Percentiles rank a stretch among this genome's conserved stretches.
Conservation (phyloP, 1,140 invertebrate genomes). For the Philotrypesis tridentata region DNA sequence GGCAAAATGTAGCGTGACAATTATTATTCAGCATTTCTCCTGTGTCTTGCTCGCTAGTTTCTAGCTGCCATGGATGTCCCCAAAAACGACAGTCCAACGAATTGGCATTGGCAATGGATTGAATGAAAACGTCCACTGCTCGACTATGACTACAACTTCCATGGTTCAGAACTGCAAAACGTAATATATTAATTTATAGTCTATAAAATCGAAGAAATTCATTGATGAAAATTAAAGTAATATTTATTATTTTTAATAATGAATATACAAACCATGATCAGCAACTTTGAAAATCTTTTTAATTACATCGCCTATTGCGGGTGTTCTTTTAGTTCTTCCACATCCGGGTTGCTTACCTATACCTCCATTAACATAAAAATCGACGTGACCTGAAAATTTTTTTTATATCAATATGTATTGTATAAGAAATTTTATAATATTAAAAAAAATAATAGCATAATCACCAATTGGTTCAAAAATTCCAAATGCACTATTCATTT, state of each 20-base stretch:
- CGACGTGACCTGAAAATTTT: slow-evolving; percentile 73
- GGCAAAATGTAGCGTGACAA: slow-evolving; percentile 54
- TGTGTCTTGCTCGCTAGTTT: slow-evolving; percentile 52
- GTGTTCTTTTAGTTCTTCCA: neutral
- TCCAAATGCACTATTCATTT: neutral
- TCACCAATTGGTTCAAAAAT: slow-evolving; percentile 13
- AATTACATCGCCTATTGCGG: too few relatives aligned
- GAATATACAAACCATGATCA: neutral
- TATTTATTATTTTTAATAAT: neutral
- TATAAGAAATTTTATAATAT: too few relatives aligned
- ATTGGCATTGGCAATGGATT: neutral
- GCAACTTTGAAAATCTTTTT: neutral
- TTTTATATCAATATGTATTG: too few relatives aligned
- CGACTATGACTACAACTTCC: slow-evolving; percentile 4
- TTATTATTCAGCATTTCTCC: neutral
- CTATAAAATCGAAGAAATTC: too few relatives aligned
- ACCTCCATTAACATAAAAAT: slow-evolving; percentile 84
- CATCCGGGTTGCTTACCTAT: slow-evolving; percentile 75
- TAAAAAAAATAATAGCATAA: too few relatives aligned
- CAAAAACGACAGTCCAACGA: neutral
- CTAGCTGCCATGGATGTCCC: slow-evolving; percentile 56
- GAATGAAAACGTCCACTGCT: neutral
- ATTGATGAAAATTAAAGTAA: too few relatives aligned
- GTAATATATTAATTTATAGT: neutral
- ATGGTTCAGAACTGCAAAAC: neutral